Conservation (phyloP, 2,113 vertebrate genomes). For the Lipotes vexillifer region DNA sequence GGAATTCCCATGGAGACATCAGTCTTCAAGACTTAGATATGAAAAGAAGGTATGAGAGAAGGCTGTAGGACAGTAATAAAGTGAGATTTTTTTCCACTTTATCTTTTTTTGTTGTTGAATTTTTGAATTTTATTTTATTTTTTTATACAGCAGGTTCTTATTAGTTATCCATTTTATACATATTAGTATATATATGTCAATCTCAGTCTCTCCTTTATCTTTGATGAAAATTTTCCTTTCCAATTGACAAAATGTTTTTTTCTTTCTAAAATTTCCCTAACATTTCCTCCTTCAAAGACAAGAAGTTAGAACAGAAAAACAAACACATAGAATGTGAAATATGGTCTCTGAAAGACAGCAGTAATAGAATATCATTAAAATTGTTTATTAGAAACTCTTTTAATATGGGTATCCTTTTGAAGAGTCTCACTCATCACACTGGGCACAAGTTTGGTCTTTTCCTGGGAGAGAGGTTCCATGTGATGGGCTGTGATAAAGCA, state of each 20-base stretch:
- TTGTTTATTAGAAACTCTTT: not conserved
- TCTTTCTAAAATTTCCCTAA: not conserved
- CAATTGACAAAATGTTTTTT: not conserved
- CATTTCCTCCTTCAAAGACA: not conserved
- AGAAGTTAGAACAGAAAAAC: not conserved
- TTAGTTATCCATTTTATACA: no score
- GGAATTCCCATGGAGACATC: not conserved
- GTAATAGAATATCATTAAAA: not conserved
- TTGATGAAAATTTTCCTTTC: not conserved
- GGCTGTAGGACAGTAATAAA: not conserved
- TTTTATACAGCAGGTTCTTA: no score
- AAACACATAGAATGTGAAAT: not conserved
- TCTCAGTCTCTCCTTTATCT: not conserved
- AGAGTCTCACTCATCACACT: not conserved
- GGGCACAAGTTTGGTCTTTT: not conserved
- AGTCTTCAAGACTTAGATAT: not conserved
- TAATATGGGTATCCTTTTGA: not conserved
- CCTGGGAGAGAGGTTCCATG: not conserved
- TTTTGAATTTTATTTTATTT: no score
- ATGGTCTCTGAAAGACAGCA: not conserved
- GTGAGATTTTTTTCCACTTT: not conserved
- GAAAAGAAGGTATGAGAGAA: not conserved
- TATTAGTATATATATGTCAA: no score
- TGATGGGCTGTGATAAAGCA: not conserved
- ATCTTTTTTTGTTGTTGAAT: no score